Conservation (phyloP, 2,888 invertebrate species). For the Cosmopolites sordidus region DNA sequence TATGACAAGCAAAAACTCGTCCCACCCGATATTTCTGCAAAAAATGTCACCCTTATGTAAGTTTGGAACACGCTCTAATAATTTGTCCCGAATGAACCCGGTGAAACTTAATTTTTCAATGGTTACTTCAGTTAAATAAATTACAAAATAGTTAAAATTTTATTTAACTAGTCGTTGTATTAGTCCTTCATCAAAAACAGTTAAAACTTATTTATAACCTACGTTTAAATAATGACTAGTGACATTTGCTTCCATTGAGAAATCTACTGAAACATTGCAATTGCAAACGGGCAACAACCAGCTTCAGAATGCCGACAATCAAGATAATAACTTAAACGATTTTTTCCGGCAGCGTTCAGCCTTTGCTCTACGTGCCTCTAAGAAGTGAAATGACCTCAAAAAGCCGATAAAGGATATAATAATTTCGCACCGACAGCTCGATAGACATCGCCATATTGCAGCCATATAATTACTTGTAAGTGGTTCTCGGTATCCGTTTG, state of each 20-base stretch:
- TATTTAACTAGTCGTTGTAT: too few relatives aligned
- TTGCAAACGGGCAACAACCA: background rate
- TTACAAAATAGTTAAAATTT: too few relatives aligned
- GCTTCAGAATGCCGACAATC: conserved; percentile 3
- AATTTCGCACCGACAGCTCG: conserved; percentile 13
- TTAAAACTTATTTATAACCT: too few relatives aligned
- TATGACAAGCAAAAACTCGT: too few relatives aligned
- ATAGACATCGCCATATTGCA: conserved; percentile 13
- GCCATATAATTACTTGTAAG: conserved; percentile 17
- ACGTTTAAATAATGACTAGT: too few relatives aligned
- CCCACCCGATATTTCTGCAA: too few relatives aligned
- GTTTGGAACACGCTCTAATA: too few relatives aligned
- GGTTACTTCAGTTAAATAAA: too few relatives aligned
- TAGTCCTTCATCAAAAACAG: too few relatives aligned
- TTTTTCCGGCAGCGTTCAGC: conserved; percentile 3
- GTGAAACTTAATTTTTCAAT: too few relatives aligned
- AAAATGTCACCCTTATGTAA: too few relatives aligned
- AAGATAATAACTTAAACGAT: conserved; percentile 11
- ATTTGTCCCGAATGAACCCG: too few relatives aligned
- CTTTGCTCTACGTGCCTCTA: conserved; percentile 7
- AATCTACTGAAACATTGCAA: background rate
- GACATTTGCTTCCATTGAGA: background rate
- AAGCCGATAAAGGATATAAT: conserved; percentile 14
- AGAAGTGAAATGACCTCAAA: conserved; percentile 7
- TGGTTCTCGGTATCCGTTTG: conserved; percentile 11